These are phyloP conservation scores for Doryteuthis pealeii DNA, from an alignment of 1,140 invertebrate genomes.

Conservation along the genomic window DNA sequence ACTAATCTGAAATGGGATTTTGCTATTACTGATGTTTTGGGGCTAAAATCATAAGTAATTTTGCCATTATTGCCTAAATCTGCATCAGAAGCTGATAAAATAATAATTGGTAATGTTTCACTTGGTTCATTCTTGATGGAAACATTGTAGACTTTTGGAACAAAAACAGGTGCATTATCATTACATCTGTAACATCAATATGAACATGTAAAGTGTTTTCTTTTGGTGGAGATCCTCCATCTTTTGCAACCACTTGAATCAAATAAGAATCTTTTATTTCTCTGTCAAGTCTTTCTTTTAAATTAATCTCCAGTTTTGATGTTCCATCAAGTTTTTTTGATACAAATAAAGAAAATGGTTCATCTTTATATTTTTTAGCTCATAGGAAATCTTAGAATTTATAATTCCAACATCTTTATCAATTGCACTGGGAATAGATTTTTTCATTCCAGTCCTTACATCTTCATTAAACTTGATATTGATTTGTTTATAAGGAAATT, in stretches of 20 bases:
- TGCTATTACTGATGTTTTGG: constrained; percentile 19
- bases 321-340: background rate
- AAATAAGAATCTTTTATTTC: constrained; percentile 77
- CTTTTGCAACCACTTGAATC: constrained; percentile 77
- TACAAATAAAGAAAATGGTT: background rate
- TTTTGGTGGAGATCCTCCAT: constrained; percentile 72
- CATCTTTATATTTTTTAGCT: background rate
- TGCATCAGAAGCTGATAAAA: constrained; percentile 32
- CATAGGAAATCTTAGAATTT: background rate
- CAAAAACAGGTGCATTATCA: constrained; percentile 90
- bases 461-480: background rate
- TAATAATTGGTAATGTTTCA: constrained; percentile 30
- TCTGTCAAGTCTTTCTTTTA: constrained; percentile 76
- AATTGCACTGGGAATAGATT: background rate
- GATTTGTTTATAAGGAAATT: background rate
- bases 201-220: constrained; percentile 72
- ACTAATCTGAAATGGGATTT: constrained; percentile 23
- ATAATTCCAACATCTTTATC: background rate
- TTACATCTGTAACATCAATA: constrained; percentile 87
- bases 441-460: background rate
- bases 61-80: constrained; percentile 33
- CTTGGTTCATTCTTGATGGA: constrained; percentile 39
- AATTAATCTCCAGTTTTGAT: background rate
- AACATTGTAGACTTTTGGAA: constrained; percentile 66
- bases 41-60: constrained; percentile 25